phyloP scores from a whole-genome alignment of 2,113 vertebrate genomes.

The Dipodomys ordii region DNA sequence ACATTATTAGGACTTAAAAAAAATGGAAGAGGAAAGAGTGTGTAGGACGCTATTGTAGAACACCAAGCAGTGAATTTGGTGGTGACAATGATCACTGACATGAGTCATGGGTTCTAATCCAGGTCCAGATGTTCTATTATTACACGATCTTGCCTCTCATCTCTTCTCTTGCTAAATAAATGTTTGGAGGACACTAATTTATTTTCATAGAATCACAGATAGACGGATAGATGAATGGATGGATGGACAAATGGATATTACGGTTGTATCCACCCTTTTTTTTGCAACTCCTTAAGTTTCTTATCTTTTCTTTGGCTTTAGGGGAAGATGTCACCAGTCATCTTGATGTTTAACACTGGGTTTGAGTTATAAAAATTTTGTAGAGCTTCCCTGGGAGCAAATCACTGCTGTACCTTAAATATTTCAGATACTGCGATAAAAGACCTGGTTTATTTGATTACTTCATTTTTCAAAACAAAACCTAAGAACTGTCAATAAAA shows the following conservation, averaged over 20 bases:
- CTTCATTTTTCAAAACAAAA: neutral
- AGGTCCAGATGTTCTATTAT: neutral
- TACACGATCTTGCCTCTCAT: neutral
- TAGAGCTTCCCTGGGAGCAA: neutral
- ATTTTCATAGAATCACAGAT: neutral
- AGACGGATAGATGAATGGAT: neutral
- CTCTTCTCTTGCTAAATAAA: neutral
- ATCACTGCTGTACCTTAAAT: neutral
- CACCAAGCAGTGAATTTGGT: neutral
- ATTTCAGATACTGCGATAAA: neutral
- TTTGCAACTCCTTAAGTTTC: neutral
- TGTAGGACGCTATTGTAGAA: neutral
- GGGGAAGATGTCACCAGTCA: neutral
- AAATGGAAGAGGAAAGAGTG: no score
- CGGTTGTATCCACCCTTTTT: neutral
- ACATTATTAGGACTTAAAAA: neutral
- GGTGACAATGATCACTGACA: neutral
- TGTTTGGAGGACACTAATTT: neutral
- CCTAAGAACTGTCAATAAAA: slow-evolving; percentile 18
- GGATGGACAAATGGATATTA: neutral
- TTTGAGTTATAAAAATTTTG: neutral
- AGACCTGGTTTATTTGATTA: neutral
- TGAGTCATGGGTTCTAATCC: neutral
- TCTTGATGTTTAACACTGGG: neutral
- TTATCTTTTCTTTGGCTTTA: neutral